A percentile compares a stretch with the other conserved stretches of the same genome.
These are phyloP conservation scores for Nansenia antarctica DNA, from an alignment of 2,113 vertebrate species.

Conservation along the genomic window DNA sequence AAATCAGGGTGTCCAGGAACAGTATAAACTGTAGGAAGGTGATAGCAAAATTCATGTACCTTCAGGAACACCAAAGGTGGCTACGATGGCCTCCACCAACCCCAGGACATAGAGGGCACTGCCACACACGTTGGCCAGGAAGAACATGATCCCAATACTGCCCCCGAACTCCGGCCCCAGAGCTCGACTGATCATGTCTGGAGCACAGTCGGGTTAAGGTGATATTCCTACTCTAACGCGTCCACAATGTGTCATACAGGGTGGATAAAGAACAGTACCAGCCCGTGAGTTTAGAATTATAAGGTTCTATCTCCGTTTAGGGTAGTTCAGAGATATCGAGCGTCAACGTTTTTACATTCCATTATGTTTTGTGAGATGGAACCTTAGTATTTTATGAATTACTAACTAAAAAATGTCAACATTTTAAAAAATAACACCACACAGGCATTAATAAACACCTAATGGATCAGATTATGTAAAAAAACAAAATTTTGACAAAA, in stretches of 20 bases:
- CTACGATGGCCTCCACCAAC: slow-evolving; percentile 85
- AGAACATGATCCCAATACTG: slow-evolving; percentile 93
- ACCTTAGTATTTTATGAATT: no score
- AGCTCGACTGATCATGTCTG: slow-evolving; percentile 94
- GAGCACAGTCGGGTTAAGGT: slow-evolving; percentile 48
- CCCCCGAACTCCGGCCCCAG: slow-evolving; percentile 90
- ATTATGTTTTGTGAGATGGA: no score
- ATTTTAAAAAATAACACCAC: no score
- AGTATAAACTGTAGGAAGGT: neutral
- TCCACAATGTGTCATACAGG: neutral
- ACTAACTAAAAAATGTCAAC: no score
- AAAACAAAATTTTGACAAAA: no score
- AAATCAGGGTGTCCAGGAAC: neutral
- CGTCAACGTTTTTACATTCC: no score
- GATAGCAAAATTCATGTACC: slow-evolving; percentile 61
- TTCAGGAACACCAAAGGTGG: slow-evolving; percentile 78
- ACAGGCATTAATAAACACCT: no score
- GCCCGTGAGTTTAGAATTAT: no score
- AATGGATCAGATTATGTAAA: no score
- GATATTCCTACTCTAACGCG: neutral
- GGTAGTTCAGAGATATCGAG: no score
- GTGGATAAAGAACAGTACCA: neutral
- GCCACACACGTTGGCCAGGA: slow-evolving; percentile 88
- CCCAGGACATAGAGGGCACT: slow-evolving; percentile 87
- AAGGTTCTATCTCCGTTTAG: no score